Evolutionary conservation across 2,888 invertebrate genomes (phyloP).

Genomic region (Oscheius sp.): DNA sequence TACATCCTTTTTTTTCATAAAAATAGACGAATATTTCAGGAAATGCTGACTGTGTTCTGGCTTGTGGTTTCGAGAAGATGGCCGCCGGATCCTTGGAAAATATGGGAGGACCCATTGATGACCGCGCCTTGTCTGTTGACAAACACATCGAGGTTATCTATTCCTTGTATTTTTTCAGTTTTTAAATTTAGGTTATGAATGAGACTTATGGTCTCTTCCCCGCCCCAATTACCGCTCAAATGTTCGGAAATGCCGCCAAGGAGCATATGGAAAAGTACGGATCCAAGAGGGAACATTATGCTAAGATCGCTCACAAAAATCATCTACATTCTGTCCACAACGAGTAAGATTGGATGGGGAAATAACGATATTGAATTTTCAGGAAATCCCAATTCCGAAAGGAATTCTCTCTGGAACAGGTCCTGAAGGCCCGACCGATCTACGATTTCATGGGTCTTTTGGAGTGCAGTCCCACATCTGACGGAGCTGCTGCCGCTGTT

Average conservation of each 20-base stretch:
- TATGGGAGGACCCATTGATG: constrained; percentile 76
- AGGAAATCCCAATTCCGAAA: constrained; percentile 92
- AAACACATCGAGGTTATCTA: constrained; percentile 76
- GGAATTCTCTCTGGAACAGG: constrained; percentile 90
- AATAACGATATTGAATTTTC: constrained; percentile 41
- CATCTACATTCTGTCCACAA: constrained; percentile 96
- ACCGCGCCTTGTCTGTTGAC: constrained; percentile 84
- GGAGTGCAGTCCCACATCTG: constrained; percentile 94
- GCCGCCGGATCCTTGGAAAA: constrained; percentile 85
- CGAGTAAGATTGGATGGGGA: constrained; percentile 79
- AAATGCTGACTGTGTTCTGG: constrained; percentile 87
- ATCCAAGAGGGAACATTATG: constrained; percentile 90
- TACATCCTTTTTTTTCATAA: background rate
- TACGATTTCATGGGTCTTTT: constrained; percentile 93
- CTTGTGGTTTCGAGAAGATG: constrained; percentile 98
- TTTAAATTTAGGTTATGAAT: constrained; percentile 78
- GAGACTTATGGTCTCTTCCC: constrained; percentile 85
- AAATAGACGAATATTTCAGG: constrained; percentile 74
- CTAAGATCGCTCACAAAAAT: constrained; percentile 97
- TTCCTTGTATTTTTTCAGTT: too few species aligned
- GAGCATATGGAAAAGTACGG: constrained; percentile 96
- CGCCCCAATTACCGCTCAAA: constrained; percentile 90
- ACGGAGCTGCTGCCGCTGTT: constrained; percentile 94
- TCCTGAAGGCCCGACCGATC: constrained; percentile 87
- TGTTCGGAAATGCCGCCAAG: constrained; percentile 94